Percentiles rank a stretch among this genome's conserved stretches.
Conservation (phyloP, 2,797 vertebrate genomes). For the Eulemur coronatus region DNA sequence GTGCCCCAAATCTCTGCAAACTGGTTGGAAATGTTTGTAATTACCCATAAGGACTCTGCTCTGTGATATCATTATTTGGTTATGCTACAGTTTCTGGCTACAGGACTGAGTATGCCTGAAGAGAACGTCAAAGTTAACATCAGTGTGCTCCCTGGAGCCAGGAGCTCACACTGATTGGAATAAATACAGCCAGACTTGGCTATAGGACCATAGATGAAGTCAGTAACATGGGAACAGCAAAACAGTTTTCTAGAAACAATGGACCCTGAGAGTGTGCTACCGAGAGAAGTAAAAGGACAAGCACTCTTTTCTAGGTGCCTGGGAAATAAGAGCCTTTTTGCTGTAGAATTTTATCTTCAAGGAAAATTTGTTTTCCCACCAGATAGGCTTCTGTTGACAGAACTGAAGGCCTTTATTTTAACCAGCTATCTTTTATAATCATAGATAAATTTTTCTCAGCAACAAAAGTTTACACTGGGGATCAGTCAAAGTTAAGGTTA, state of each 20-base stretch:
- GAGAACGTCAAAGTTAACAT: background rate
- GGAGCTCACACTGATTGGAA: background rate
- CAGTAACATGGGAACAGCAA: conserved; percentile 8
- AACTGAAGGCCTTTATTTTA: background rate
- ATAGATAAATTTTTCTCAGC: background rate
- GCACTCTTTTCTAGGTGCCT: background rate
- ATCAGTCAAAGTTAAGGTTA: background rate
- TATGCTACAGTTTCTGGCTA: background rate
- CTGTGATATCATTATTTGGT: background rate
- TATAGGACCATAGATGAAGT: background rate
- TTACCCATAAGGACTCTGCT: background rate
- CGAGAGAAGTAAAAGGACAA: background rate
- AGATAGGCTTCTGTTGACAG: background rate
- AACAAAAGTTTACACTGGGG: background rate
- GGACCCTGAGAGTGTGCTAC: background rate
- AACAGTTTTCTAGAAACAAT: conserved; percentile 49
- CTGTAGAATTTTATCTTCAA: background rate
- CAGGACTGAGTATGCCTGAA: background rate
- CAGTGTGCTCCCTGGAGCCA: background rate
- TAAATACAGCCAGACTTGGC: background rate
- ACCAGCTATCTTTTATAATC: background rate
- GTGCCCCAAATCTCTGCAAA: background rate
- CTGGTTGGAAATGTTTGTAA: background rate
- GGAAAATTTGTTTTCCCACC: background rate
- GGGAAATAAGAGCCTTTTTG: background rate